Conservation (phyloP, 2,797 vertebrate genomes). For the Toxotes lorentzi region DNA sequence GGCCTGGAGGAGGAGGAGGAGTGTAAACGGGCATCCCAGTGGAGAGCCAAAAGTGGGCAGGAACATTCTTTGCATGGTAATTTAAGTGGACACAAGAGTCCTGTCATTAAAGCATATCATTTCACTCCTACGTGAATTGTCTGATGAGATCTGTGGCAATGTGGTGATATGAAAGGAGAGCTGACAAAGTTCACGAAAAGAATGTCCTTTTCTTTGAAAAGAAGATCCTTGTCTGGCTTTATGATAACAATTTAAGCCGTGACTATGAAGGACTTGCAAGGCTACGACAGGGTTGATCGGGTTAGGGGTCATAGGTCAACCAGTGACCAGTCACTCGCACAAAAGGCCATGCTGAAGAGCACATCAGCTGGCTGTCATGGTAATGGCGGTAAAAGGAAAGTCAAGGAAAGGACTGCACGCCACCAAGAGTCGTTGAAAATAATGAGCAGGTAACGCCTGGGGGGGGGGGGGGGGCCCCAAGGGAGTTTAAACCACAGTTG, state of each 20-base stretch:
- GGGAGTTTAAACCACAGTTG: slow-evolving; percentile 5
- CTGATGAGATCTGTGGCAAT: slow-evolving; percentile 1
- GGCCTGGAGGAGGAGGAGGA: neutral
- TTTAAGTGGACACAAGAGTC: slow-evolving; percentile 17
- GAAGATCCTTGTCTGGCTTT: no score
- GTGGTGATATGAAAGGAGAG: neutral
- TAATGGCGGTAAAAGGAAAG: neutral
- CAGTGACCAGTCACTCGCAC: slow-evolving; percentile 1
- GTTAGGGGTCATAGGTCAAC: no score
- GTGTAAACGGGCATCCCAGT: neutral
- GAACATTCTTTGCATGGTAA: neutral
- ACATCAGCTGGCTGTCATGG: neutral
- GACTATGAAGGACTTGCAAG: no score
- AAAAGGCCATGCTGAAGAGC: neutral
- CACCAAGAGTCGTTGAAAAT: no score
- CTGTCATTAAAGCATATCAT: slow-evolving; percentile 8
- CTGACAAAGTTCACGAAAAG: neutral
- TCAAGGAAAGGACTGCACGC: slow-evolving; percentile 14
- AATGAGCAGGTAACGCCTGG: no score
- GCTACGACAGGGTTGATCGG: no score
- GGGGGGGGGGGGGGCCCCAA: neutral
- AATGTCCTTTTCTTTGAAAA: no score
- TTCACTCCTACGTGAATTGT: neutral
- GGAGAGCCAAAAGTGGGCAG: neutral
- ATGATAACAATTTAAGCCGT: no score